Percentiles rank a stretch among this genome's conserved stretches.
Evolutionary conservation across 2,113 vertebrate genomes (phyloP).

Genomic region (Sander lucioperca): DNA sequence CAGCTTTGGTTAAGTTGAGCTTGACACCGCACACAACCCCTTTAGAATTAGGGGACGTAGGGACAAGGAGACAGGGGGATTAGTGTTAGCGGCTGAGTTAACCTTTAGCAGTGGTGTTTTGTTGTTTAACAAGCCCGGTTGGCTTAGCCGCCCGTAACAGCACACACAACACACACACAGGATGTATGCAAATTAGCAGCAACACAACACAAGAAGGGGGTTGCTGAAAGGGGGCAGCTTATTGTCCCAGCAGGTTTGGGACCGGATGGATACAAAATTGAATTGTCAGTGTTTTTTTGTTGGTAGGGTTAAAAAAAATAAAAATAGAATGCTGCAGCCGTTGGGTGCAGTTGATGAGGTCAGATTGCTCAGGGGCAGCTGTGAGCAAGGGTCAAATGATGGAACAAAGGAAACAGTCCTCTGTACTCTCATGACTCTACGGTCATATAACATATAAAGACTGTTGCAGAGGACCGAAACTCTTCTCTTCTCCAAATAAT

Average conservation of each 20-base stretch:
- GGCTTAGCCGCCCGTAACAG: no score
- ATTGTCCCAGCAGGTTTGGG: slow-evolving; percentile 43
- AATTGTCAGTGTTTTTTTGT: slow-evolving; percentile 26
- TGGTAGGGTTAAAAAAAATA: slow-evolving; percentile 10
- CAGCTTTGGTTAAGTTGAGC: no score
- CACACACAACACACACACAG: not conserved
- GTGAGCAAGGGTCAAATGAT: slow-evolving; percentile 56
- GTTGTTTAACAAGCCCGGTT: no score
- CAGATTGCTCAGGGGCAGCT: slow-evolving; percentile 48
- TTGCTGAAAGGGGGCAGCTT: slow-evolving; percentile 46
- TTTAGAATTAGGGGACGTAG: no score
- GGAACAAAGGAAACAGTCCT: slow-evolving; percentile 41
- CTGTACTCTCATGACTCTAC: not conserved
- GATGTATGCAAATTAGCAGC: slow-evolving; percentile 11
- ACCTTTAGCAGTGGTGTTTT: no score
- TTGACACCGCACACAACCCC: no score
- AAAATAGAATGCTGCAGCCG: slow-evolving; percentile 8
- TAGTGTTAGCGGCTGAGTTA: no score
- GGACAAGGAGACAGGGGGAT: no score
- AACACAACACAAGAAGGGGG: slow-evolving; percentile 25
- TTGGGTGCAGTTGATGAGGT: slow-evolving; percentile 54
- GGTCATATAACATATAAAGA: slow-evolving; percentile 26
- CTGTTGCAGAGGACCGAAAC: slow-evolving; percentile 13
- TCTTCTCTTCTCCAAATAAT: slow-evolving; percentile 1
- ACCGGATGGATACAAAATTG: slow-evolving; percentile 29